These are phyloP conservation scores for Aramus guarauna DNA, from an alignment of 2,113 vertebrate species.

Conservation along the genomic window DNA sequence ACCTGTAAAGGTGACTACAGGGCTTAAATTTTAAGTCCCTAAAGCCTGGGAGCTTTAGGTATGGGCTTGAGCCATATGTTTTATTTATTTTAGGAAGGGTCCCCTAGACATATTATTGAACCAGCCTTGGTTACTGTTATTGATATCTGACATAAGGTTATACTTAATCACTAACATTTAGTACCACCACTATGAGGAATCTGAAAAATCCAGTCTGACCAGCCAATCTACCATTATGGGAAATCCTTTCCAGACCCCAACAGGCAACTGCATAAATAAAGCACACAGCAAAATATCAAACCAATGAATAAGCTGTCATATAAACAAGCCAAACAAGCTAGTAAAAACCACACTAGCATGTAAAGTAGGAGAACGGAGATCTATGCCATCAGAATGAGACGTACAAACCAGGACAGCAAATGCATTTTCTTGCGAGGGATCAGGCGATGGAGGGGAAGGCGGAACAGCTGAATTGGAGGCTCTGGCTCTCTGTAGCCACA, in stretches of 20 bases:
- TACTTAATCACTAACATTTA: conserved; percentile 66
- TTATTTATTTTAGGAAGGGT: conserved; percentile 70
- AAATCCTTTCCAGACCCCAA: conserved; percentile 56
- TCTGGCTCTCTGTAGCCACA: neutral
- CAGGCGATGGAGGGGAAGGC: neutral
- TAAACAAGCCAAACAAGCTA: conserved; percentile 37
- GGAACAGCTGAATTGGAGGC: neutral
- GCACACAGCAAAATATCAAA: conserved; percentile 44
- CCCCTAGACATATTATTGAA: conserved; percentile 57
- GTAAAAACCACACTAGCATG: conserved; percentile 30
- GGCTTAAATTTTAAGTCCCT: conserved; percentile 64
- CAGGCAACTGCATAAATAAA: conserved; percentile 60
- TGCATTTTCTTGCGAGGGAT: neutral
- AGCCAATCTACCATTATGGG: conserved; percentile 32
- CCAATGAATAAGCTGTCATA: conserved; percentile 40
- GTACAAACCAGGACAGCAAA: neutral
- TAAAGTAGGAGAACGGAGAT: conserved; percentile 13
- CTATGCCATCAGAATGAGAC: neutral
- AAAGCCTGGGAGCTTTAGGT: conserved; percentile 62
- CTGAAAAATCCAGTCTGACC: conserved; percentile 59
- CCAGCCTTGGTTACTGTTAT: conserved; percentile 65
- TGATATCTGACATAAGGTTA: conserved; percentile 66
- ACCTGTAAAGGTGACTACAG: conserved; percentile 61
- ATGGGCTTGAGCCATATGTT: conserved; percentile 54
- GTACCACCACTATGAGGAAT: conserved; percentile 41